phyloP scores from a whole-genome alignment of 1,140 invertebrate genomes.

The Centruroides sculpturatus region DNA sequence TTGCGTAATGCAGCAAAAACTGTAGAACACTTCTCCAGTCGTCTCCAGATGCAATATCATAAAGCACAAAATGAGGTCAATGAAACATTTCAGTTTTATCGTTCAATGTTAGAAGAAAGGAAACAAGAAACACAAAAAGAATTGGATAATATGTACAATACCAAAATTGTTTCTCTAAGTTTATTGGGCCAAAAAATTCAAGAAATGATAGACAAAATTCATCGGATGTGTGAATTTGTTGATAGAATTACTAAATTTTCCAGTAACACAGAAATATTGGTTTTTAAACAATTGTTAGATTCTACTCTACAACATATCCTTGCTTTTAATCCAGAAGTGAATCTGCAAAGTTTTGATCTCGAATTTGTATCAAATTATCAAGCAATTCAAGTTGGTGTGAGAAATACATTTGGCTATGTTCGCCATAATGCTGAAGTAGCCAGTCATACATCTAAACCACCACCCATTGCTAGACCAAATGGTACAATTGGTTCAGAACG shows the following conservation, averaged over 20 bases:
- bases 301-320: slow-evolving; percentile 71
- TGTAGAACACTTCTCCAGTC: slow-evolving; percentile 65
- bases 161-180: slow-evolving; percentile 71
- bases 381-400: slow-evolving; percentile 73
- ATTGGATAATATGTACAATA: slow-evolving; percentile 78
- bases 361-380: slow-evolving; percentile 96
- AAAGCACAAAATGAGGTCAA: slow-evolving; percentile 86
- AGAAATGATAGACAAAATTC: slow-evolving; percentile 84
- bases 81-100: slow-evolving; percentile 90
- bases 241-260: slow-evolving; percentile 81
- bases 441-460: slow-evolving; percentile 23
- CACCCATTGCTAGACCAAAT: slow-evolving; percentile 71
- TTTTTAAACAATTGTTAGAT: slow-evolving; percentile 88
- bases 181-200: slow-evolving; percentile 81
- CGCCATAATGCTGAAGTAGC: slow-evolving; percentile 47
- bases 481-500: slow-evolving; percentile 21
- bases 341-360: slow-evolving; percentile 57
- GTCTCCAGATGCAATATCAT: slow-evolving; percentile 78
- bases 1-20: slow-evolving; percentile 66
- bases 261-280: slow-evolving; percentile 70
- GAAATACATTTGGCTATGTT: slow-evolving; percentile 91
- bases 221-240: slow-evolving; percentile 83
- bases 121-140: slow-evolving; percentile 88
- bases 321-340: slow-evolving; percentile 67
- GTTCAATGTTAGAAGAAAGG: slow-evolving; percentile 86